Conservation (phyloP, 2,888 invertebrate species). For the Orchesellides sinensis region DNA sequence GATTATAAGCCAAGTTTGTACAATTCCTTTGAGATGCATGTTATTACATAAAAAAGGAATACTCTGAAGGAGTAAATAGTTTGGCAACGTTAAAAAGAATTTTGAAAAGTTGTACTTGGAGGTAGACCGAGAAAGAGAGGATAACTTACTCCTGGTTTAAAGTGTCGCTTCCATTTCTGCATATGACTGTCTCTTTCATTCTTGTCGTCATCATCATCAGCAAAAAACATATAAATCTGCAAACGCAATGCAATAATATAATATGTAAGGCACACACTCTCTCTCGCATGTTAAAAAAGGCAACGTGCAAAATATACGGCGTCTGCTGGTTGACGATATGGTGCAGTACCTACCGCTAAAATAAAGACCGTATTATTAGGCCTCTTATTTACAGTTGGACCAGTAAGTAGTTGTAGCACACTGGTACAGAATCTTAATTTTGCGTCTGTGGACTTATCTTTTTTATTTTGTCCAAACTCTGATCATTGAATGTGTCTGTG, state of each 20-base stretch:
- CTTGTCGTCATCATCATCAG: neutral
- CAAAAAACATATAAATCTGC: neutral
- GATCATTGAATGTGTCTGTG: neutral
- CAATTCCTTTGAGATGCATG: neutral
- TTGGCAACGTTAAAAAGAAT: neutral
- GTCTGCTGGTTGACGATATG: neutral
- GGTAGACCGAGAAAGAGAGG: neutral
- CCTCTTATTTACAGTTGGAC: neutral
- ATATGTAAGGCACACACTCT: too few relatives aligned
- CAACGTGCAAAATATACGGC: neutral
- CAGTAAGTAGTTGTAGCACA: neutral
- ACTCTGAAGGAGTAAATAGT: neutral
- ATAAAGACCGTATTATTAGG: neutral
- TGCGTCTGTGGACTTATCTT: neutral
- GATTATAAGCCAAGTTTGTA: constrained; percentile 4
- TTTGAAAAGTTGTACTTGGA: neutral
- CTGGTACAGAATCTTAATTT: neutral
- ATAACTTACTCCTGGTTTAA: neutral
- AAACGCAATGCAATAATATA: too few relatives aligned
- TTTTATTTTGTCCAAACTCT: neutral
- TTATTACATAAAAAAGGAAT: neutral
- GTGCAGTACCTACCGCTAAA: too few relatives aligned
- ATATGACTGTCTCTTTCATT: neutral
- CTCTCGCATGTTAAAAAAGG: neutral
- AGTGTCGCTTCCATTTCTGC: neutral